phyloP scores from a whole-genome alignment of 2,888 invertebrate species.

The Tipula lateralis region DNA sequence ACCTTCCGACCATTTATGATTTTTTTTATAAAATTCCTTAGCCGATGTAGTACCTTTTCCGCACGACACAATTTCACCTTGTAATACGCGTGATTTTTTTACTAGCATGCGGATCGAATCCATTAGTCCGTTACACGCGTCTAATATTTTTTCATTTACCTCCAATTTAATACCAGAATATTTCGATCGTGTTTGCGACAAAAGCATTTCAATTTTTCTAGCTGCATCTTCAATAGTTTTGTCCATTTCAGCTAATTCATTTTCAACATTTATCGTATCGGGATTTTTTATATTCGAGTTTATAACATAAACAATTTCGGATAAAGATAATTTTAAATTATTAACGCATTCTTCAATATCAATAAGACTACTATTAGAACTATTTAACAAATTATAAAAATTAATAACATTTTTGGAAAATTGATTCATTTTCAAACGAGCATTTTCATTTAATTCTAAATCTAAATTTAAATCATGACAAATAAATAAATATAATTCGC shows the following conservation, averaged over 20 bases:
- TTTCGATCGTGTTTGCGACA: slow-evolving; percentile 73
- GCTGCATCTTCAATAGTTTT: slow-evolving; percentile 91
- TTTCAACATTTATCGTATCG: slow-evolving; percentile 55
- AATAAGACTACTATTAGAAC: neutral
- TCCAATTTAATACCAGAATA: slow-evolving; percentile 92
- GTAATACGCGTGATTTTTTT: slow-evolving; percentile 78
- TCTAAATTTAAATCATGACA: slow-evolving; percentile 19
- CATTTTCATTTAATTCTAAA: neutral
- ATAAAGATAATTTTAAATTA: slow-evolving; percentile 9
- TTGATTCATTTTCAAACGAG: slow-evolving; percentile 24
- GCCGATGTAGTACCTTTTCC: slow-evolving; percentile 79
- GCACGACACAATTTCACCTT: slow-evolving; percentile 83
- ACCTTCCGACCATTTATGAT: slow-evolving; percentile 99
- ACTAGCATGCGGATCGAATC: slow-evolving; percentile 81
- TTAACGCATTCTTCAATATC: neutral
- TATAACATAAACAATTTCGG: neutral
- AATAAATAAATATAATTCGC: neutral
- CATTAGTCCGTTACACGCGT: slow-evolving; percentile 94
- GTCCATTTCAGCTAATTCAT: slow-evolving; percentile 88
- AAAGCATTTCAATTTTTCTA: slow-evolving; percentile 77
- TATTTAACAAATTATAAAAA: neutral
- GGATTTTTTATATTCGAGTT: neutral
- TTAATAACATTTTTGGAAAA: neutral
- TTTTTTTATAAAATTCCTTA: slow-evolving; percentile 95
- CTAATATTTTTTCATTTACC: slow-evolving; percentile 94